Evolutionary conservation across 2,113 vertebrate species (phyloP), one percentile per base, ranked within the genome.

Genomic region (Festucalex cinctus): DNA sequence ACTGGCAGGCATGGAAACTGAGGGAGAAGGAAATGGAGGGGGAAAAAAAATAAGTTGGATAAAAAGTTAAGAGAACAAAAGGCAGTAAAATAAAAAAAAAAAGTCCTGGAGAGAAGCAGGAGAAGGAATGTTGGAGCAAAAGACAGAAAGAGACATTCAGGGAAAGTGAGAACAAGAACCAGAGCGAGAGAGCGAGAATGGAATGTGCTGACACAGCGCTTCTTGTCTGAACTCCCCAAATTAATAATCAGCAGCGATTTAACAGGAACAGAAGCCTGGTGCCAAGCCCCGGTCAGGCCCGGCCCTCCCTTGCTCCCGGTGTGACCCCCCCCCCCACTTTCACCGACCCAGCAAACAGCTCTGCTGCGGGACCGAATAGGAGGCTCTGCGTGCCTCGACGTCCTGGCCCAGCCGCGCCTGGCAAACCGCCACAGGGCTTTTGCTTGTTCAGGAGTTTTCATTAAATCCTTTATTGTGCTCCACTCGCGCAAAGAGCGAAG

Each of bases 391-490:
- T 74, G 71, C 71, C 75, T 64, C 72, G 68, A 54, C 57, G 76
- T 46, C 78, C 79, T 57, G 75, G 75, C 75, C 61, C 59, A 73
- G 58, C 69, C 51, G 20, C 66, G 71, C 54, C 80, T 86, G 89
- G 86, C 89, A 68, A 68, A 56, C 59, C 61, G 89, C 88, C 84
- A 90, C 59, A 10, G 77, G 82, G 84, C 82, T 90, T 91, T 88
- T 90, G 89, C 89, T 90, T 91, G 89, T 90, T 90, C 89, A 90
- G 89, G 87, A 89, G 88, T 91, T 91, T 89, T 91, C 84, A 88
- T 91, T 89, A 89, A 91, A 90, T 88, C 88, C 84, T 90, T 90
- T 90, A 90, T 91, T 91, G 87, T 90, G 85, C 81, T 90, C 79
- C 77, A 85, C 88, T 91, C 88, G 90, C 83, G 87, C 87, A 87